These are phyloP conservation scores for Coracopsis vasa DNA, from an alignment of 2,113 vertebrate genomes.

Conservation along the genomic window DNA sequence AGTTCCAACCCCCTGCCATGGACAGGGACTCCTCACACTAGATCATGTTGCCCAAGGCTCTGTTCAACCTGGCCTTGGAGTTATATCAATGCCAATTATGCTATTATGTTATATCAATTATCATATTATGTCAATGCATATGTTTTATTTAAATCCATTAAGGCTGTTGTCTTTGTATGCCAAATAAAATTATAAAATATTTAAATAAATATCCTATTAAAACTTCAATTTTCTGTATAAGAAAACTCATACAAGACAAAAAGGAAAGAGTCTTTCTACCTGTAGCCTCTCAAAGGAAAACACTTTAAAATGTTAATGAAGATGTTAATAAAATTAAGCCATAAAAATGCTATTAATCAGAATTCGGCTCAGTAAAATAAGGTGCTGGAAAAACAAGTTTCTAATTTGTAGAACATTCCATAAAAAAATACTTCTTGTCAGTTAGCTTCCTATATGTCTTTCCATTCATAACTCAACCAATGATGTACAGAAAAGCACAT, in stretches of 20 bases:
- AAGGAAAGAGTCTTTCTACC: not conserved
- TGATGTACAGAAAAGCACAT: not conserved
- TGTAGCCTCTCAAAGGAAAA: not conserved
- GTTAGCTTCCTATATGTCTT: not conserved
- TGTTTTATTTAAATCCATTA: not conserved
- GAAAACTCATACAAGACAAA: not conserved
- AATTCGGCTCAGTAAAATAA: not conserved
- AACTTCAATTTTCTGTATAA: not conserved
- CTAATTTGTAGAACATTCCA: not conserved
- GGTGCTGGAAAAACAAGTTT: not conserved
- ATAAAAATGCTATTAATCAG: not conserved
- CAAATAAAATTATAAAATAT: not conserved
- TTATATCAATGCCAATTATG: not conserved
- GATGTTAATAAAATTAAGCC: not conserved
- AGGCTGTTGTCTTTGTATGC: not conserved
- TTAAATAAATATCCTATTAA: not conserved
- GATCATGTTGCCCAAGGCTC: not conserved
- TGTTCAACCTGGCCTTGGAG: not conserved
- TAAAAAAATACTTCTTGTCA: not conserved
- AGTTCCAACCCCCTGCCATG: not conserved
- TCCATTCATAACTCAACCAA: not conserved
- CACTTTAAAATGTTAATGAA: not conserved
- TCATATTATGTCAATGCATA: not conserved
- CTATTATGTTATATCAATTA: not conserved
- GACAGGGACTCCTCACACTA: not conserved